phyloP scores from a whole-genome alignment of 2,888 invertebrate species.

The Cosmopolites sordidus region DNA sequence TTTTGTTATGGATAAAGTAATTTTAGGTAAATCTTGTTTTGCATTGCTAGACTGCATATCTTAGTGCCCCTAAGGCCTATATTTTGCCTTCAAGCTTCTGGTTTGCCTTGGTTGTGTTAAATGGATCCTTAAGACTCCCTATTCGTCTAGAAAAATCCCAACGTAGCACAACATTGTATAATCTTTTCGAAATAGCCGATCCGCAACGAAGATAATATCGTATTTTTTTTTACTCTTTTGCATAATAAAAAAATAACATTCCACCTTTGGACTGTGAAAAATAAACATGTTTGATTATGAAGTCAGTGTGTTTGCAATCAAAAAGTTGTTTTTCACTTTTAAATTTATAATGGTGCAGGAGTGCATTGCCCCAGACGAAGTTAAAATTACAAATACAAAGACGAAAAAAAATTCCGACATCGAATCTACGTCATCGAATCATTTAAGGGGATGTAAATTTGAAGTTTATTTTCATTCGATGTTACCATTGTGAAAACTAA shows the following conservation, averaged over 20 bases:
- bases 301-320: constrained; percentile 20
- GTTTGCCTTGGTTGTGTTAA: constrained; percentile 21
- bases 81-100: constrained; percentile 24
- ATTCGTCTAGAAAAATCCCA: constrained; percentile 7
- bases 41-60: constrained; percentile 21
- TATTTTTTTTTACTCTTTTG: constrained; percentile 6
- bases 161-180: neutral
- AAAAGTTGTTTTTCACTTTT: constrained; percentile 26
- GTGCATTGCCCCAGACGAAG: constrained; percentile 28
- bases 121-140: constrained; percentile 21
- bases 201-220: neutral
- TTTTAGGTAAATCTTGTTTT: constrained; percentile 1
- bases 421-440: too few species aligned
- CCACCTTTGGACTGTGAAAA: constrained; percentile 11
- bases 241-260: constrained; percentile 10
- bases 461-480: too few species aligned
- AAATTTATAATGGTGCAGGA: constrained; percentile 23
- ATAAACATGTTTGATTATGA: constrained; percentile 22
- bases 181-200: neutral
- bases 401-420: constrained; percentile 14
- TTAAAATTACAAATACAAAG: constrained; percentile 25
- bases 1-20: neutral
- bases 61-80: constrained; percentile 24
- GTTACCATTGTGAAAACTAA: too few species aligned
- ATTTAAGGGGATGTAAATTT: too few species aligned